These are phyloP conservation scores for Cyanoramphus novaezelandiae DNA, from an alignment of 2,113 vertebrate genomes.

Conservation along the genomic window DNA sequence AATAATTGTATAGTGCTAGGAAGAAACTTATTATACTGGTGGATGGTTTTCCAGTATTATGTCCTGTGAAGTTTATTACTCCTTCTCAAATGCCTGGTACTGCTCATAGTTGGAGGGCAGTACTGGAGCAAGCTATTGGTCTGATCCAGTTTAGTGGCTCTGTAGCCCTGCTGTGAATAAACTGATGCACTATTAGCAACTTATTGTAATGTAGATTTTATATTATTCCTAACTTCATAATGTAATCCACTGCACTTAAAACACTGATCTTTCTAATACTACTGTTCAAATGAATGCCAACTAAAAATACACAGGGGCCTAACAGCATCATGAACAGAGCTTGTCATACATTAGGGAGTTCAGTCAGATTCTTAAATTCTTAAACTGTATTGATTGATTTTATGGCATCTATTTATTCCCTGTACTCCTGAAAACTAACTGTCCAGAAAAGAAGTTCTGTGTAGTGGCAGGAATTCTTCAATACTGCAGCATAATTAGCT, in stretches of 20 bases:
- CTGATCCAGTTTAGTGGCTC: background rate
- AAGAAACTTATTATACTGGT: background rate
- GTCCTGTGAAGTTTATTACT: background rate
- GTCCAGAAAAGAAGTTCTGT: background rate
- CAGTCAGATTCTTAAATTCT: background rate
- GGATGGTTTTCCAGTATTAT: background rate
- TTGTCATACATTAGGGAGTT: background rate
- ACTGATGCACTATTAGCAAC: background rate
- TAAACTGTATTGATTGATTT: conserved; percentile 4
- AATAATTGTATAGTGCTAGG: background rate
- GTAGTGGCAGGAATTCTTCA: background rate
- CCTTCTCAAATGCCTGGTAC: background rate
- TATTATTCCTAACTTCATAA: background rate
- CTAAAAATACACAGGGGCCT: background rate
- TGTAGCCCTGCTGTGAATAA: background rate
- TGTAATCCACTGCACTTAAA: background rate
- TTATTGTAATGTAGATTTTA: background rate
- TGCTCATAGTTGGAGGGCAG: background rate
- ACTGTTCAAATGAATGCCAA: background rate
- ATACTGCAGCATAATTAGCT: background rate
- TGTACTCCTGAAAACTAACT: background rate
- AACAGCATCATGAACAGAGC: background rate
- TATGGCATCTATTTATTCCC: background rate
- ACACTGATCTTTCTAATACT: background rate
- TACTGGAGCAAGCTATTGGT: background rate